phyloP scores from a whole-genome alignment of 2,113 vertebrate species.

The Carassius auratus region DNA sequence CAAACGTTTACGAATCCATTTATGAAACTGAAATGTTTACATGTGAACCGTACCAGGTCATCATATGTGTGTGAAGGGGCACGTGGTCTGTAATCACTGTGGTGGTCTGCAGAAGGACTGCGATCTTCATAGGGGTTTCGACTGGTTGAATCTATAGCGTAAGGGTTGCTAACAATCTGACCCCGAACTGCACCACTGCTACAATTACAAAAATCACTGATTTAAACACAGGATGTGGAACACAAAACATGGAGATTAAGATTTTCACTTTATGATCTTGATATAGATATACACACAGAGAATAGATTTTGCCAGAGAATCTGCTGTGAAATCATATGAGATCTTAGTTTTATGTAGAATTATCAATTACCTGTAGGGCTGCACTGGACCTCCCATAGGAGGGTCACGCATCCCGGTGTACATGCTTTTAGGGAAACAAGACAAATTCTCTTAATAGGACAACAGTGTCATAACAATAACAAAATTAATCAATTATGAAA shows the following conservation, averaged over 20 bases:
- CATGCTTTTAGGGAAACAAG: neutral
- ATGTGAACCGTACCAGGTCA: constrained; percentile 32
- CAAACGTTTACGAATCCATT: neutral
- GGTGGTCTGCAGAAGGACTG: neutral
- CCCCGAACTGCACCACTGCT: constrained; percentile 24
- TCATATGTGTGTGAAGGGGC: neutral
- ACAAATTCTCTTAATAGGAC: too few relatives aligned
- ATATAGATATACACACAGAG: neutral
- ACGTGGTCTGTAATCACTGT: neutral
- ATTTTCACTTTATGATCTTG: neutral
- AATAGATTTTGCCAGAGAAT: neutral
- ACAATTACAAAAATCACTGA: neutral
- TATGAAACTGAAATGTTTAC: neutral
- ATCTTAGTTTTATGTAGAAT: neutral
- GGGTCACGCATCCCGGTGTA: neutral
- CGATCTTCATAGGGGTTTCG: constrained; percentile 45
- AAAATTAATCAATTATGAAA: too few relatives aligned
- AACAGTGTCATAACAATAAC: too few relatives aligned
- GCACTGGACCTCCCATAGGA: constrained; percentile 3
- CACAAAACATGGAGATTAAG: neutral
- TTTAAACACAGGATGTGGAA: neutral
- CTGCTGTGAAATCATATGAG: neutral
- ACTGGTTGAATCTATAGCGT: constrained; percentile 11
- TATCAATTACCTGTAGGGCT: constrained; percentile 27
- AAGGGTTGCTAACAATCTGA: constrained; percentile 45